phyloP scores from a whole-genome alignment of 1,140 invertebrate genomes.

The Drosophila ambigua region DNA sequence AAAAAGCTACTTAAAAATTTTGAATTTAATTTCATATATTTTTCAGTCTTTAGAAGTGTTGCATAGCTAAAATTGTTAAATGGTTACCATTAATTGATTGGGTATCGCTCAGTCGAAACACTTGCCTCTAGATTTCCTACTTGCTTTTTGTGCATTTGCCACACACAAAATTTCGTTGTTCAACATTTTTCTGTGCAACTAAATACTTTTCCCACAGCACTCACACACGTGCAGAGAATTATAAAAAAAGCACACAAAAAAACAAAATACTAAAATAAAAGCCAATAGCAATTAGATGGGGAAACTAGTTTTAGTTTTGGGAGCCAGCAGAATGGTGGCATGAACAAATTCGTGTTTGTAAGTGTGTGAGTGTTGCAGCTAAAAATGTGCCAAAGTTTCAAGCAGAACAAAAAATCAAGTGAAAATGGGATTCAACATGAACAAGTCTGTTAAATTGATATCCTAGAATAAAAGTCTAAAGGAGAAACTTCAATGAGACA shows the following conservation, averaged over 20 bases:
- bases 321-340: constrained; percentile 25
- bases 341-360: constrained; percentile 1
- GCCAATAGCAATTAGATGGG: constrained; percentile 60
- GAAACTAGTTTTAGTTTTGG: constrained; percentile 51
- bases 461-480: background rate
- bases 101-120: too few species aligned
- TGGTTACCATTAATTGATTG: too few species aligned
- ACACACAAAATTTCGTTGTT: constrained; percentile 37
- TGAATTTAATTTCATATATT: too few species aligned
- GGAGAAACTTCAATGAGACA: too few species aligned
- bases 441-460: background rate
- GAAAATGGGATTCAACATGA: background rate
- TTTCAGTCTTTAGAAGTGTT: too few species aligned
- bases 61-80: too few species aligned
- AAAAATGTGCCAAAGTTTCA: background rate
- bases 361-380: constrained; percentile 4
- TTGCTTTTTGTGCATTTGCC: constrained; percentile 12
- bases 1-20: too few species aligned
- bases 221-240: constrained; percentile 20
- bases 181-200: constrained; percentile 49
- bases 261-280: constrained; percentile 47
- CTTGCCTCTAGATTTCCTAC: too few species aligned
- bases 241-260: constrained; percentile 10
- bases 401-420: constrained; percentile 6
- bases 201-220: constrained; percentile 46